Conservation (phyloP, 2,888 invertebrate genomes). For the Zonitis immaculata region DNA sequence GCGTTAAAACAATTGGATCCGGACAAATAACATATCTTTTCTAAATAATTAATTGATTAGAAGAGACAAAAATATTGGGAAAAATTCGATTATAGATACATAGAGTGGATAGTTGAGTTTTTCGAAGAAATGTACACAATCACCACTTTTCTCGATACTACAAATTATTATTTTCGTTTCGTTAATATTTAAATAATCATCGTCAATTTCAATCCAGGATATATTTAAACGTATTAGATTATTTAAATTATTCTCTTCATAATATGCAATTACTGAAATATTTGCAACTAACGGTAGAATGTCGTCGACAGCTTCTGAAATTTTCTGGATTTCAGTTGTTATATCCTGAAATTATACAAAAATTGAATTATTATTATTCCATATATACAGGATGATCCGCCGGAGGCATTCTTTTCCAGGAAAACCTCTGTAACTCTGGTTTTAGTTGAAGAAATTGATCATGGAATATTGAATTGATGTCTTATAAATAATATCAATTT, state of each 20-base stretch:
- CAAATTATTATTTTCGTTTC: background rate
- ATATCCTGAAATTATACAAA: background rate
- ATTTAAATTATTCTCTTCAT: background rate
- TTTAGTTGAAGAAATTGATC: too few species aligned
- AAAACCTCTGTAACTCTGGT: too few species aligned
- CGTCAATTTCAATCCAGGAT: background rate
- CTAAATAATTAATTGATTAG: background rate
- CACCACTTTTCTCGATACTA: background rate
- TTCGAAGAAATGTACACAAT: background rate
- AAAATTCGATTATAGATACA: background rate
- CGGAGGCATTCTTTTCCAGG: too few species aligned
- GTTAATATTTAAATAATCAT: background rate
- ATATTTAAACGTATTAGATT: conserved; percentile 2
- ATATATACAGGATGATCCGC: too few species aligned
- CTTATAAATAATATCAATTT: too few species aligned
- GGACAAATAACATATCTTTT: background rate
- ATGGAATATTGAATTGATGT: too few species aligned
- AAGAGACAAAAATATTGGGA: background rate
- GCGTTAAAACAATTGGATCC: background rate
- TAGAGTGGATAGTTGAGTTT: background rate
- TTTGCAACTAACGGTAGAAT: background rate
- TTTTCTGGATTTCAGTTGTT: background rate
- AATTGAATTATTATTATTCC: background rate
- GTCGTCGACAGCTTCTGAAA: background rate
- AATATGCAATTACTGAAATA: background rate